Base-by-base conservation (phyloP, 2,113 vertebrate genomes). In the Cepphus grylle region DNA sequence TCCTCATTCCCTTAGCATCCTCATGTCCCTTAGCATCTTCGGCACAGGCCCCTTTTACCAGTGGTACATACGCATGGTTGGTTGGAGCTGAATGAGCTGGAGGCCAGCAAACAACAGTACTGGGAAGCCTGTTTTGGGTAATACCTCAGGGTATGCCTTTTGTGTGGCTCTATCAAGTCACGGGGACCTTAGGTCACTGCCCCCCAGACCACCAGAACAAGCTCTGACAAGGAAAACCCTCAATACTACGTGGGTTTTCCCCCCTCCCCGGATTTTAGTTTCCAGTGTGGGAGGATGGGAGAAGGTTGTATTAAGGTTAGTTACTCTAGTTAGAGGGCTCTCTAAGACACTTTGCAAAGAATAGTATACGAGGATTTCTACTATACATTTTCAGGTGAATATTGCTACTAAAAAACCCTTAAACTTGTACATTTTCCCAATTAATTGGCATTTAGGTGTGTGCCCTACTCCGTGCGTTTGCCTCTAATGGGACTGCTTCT, bases 41-140 rank as follows among this genome's bases (percentile, higher is more conserved):
- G 66, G 45, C 65, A 62, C 0, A 0, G 45, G 19, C 11, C 11
- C 59, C 26, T n/a, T 67, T 18, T 20, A 50, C 11, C 0, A 0
- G 32, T 11, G 29, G 8, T 73, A 17, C 20, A 2, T 6, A 6
- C 1, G 2, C 25, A 30, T 27, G 15, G 40, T 38, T 72, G 15
- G 9, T 36, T 40, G 29, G 38, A 70, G 7, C n/a, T 61, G 69
- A 49, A 45, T 22, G 23, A 40, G 18, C 32, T 50, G 34, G 38
- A 84, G 7, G 30, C 27, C 59, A 71, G n/a, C 22, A 84, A 84
- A 76, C 12, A 76, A 8, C 29, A 53, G 8, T 34, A 27, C 20
- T 40, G 36, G 18, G 30, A 56, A 52, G 52, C 20, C 3, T 56
- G 12, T 65, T 55, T 77, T 42, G 7, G 30, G 9, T 22, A 65